Conservation (phyloP, 2,113 vertebrate species). For the Prunella himalayana region DNA sequence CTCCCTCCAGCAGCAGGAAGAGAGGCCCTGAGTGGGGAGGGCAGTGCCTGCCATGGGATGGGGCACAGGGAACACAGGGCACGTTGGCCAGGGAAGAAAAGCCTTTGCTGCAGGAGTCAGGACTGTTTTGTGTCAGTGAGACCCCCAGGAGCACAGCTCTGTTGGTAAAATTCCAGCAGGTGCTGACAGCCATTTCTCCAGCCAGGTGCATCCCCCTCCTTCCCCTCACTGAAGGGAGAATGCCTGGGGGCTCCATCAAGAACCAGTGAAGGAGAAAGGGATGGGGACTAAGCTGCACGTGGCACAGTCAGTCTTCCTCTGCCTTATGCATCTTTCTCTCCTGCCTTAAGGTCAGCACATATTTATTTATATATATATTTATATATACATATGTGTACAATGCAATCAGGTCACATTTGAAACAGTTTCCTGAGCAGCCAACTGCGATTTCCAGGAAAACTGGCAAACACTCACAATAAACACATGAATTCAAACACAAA, state of each 20-base stretch:
- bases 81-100: fast-evolving
- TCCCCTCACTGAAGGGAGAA: not conserved
- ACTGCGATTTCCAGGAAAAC: not conserved
- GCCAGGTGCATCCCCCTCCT: not conserved
- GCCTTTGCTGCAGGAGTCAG: not conserved
- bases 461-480: not conserved
- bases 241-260: not conserved
- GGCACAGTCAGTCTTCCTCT: not conserved
- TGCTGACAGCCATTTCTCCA: not conserved
- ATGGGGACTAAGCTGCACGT: not conserved
- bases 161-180: not conserved
- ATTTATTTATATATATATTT: not conserved
- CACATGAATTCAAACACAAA: not conserved
- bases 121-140: fast-evolving
- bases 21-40: not conserved
- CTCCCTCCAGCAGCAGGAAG: not conserved
- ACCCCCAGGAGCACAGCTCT: not conserved
- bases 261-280: not conserved
- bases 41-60: not conserved
- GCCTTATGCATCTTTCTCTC: not conserved
- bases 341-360: not conserved
- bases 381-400: not conserved
- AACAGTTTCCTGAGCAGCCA: not conserved
- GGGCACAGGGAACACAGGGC: fast-evolving
- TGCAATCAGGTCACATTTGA: not conserved